Base-by-base conservation (phyloP, 2,113 vertebrate species). In the Lethenteron camtschaticum region DNA sequence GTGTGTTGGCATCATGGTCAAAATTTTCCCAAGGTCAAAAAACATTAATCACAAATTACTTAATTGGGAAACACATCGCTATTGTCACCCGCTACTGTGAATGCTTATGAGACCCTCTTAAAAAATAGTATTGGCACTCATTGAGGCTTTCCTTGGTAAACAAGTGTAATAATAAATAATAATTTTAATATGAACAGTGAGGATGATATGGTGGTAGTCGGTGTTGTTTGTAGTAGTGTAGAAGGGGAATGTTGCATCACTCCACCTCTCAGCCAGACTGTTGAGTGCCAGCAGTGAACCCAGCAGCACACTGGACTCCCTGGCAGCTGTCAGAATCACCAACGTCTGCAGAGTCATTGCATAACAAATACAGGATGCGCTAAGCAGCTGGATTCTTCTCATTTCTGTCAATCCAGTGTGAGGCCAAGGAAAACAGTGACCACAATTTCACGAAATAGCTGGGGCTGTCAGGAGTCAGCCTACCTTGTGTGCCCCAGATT, bases 221-320 rank as follows among this genome's bases (percentile, higher is more conserved):
- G 41, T 41, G 41, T 41, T 41, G 41, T 41, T 41, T 41, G 41
- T 41, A 41, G 41, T 41, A 41, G 41, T 41, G 41, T 5, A 41
- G 41, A 41, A 41, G 41, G 4, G 41, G 41, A 41, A 41, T 41
- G 41, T 41, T 41, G 41, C 6, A 5, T 41, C 41, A 70, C 71
- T 76, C 68, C 72, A 90, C 87, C 85, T 88, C 75, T 90, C 85
- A 75, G 85, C 85, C 72, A 90, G 75, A 75, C 83, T 83, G 60
- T 78, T 85, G 73, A 92, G 81, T 16, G 83, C 81, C 72, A 89
- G 77, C 14, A 94, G 82, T 10, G 84, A 76, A 55, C 87, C 85
- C 76, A 88, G 74, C 11, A 91, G 75, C n/a, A 89, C 84, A 14
- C 77, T 80, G 68, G 79, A 85, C 69, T 92, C 85, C 70, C 79